Evolutionary conservation across 1,140 invertebrate species (phyloP), one percentile per base, ranked within the genome.

Genomic region (Saccostrea echinata): DNA sequence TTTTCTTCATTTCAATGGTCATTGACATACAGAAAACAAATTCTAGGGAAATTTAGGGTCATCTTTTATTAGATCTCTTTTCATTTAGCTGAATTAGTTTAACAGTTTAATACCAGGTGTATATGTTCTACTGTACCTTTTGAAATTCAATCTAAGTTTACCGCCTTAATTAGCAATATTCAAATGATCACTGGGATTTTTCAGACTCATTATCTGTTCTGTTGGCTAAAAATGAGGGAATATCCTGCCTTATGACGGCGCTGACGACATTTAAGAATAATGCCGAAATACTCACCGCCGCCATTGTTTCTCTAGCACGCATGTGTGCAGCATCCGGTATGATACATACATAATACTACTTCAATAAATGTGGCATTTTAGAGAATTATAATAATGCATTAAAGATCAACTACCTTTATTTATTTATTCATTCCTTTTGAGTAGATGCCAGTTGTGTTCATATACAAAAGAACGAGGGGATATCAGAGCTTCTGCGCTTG

Each of bases 401-500:
- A 4, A 21, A 61, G 18, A 8, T 13, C 55, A 16, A 61, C 18
- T 61, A 1, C 6, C 2, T 61, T 61, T 16, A 16, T 21, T 35
- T 55, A 6, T 61, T 61, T 61, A 6, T 61, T n/a, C n/a, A n/a
- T 35, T 64, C 53, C 13, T 85, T 85, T 21, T 57, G 43, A 43
- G 43, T 43, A 91, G 91, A 90, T 33, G 88, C 91, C n/a, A 91
- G 90, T 84, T 91, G 91, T 86, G 81, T 86, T 55, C 89, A 90
- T 82, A 88, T 92, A 84, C 61, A 87, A 11, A 85, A 89, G 21
- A 86, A 86, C 52, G 86, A 89, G n/a, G 91, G 91, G 13, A 84
- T 90, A 18, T 33, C 88, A 1, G 85, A 83, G 35, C 84, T 92
- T 2, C 33, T 84, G 16, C 80, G 68, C 16, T 84, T 89, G 13